Evolutionary conservation across 2,113 vertebrate genomes (phyloP).

Genomic region (Otolemur garnettii): DNA sequence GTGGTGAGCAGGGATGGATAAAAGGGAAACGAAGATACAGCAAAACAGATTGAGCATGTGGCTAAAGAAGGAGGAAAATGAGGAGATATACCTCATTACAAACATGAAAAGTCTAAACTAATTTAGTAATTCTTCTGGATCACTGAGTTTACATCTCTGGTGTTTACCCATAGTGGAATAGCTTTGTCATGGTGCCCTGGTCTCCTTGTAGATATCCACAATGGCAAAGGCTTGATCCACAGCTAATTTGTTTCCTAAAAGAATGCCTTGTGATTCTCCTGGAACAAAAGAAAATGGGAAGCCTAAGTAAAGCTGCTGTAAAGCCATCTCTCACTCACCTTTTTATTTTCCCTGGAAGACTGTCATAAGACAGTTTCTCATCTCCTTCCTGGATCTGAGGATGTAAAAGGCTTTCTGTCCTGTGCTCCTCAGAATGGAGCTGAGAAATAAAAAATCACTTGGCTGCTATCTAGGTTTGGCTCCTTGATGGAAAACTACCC

Average conservation of each 20-base stretch:
- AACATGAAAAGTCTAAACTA: slow-evolving; percentile 13
- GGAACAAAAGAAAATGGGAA: not conserved
- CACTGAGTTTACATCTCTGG: not conserved
- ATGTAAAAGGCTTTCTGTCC: not conserved
- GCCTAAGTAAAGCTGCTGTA: not conserved
- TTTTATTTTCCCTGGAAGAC: not conserved
- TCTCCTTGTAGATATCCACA: not conserved
- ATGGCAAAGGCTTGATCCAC: not conserved
- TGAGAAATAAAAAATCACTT: not conserved
- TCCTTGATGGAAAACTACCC: not conserved
- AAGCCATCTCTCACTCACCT: not conserved
- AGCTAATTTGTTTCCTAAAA: not conserved
- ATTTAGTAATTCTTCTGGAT: not conserved
- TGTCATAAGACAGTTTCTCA: slow-evolving; percentile 22
- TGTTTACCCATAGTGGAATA: not conserved
- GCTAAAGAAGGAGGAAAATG: not conserved
- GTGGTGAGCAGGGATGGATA: not conserved
- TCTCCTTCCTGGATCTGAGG: not conserved
- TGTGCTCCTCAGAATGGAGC: not conserved
- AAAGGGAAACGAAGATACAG: not conserved
- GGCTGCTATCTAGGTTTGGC: not conserved
- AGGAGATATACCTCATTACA: not conserved
- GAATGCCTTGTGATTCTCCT: not conserved
- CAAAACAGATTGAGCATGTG: slow-evolving; percentile 7
- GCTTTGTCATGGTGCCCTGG: not conserved